Evolutionary conservation across 2,888 invertebrate species (phyloP).

Genomic region (Drosophila peninsularis): DNA sequence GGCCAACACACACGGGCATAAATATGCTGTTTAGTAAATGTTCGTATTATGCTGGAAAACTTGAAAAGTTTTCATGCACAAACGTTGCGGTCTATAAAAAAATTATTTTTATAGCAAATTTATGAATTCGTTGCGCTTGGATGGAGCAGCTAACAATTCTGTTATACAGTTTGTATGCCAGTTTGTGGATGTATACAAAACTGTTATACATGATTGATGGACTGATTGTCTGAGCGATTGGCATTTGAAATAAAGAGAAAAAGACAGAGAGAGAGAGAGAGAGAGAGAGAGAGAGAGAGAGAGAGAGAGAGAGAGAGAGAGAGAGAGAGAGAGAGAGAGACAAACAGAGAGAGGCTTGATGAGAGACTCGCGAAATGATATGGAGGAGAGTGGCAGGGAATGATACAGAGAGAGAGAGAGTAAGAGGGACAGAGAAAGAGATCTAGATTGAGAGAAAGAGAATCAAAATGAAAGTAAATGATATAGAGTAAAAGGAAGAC

Average conservation of each 20-base stretch:
- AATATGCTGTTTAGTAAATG: slow-evolving; percentile 62
- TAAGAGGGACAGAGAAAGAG: background rate
- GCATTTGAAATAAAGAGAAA: background rate
- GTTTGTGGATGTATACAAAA: background rate
- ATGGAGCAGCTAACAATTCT: background rate
- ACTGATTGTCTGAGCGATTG: background rate
- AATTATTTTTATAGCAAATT: slow-evolving; percentile 5
- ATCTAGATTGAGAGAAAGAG: background rate
- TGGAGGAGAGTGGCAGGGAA: background rate
- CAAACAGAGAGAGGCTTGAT: background rate
- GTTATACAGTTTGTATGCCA: background rate
- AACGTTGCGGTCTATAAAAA: slow-evolving; percentile 13
- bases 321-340: background rate
- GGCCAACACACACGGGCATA: too few relatives aligned
- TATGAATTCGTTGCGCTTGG: background rate
- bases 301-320: background rate
- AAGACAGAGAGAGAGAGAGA: background rate
- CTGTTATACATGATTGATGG: background rate
- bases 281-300: background rate
- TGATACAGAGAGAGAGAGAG: background rate
- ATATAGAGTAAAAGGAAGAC: background rate
- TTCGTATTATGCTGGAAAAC: slow-evolving; percentile 16
- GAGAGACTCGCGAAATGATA: too few relatives aligned
- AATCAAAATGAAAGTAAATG: too few relatives aligned
- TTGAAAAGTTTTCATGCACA: slow-evolving; percentile 11